Evolutionary conservation across 2,888 invertebrate genomes (phyloP), one percentile per base, ranked within the genome.

Genomic region (Drosophila macrospina): DNA sequence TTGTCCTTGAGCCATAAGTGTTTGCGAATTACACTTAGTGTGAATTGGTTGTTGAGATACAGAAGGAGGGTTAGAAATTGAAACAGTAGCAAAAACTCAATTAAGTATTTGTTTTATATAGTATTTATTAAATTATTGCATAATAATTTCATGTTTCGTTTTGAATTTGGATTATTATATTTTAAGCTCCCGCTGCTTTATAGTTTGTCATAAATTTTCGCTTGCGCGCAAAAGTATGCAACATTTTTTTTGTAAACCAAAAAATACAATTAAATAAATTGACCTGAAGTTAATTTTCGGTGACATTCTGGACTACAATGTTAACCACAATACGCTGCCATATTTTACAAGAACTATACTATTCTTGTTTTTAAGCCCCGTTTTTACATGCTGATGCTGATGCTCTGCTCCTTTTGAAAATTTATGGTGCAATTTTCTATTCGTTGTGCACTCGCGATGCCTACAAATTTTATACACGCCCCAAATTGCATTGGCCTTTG

Each of bases 341-440:
- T 60, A 66, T 64, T 68, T 76, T 32, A 62, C 47, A 61, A 56
- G 50, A 16, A 63, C 64, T 37, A 37, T n/a, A n/a, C n/a, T n/a
- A 60, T 55, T 6, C 36, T 28, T 55, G 57, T 34, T 60, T 74
- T 51, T 45, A 20, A n/a, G n/a, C n/a, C n/a, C 20, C 20, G 20
- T 48, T 26, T 60, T 56, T 56, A 62, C 45, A 28, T 28, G n/a
- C 44, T 59, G 16, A 13, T 6, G 15, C 6, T 32, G 16, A 13
- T 6, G 15, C 6, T 32, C 24, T 20, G 3, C 41, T 42, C 11
- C 34, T 48, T 50, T 44, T n/a, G 24, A 15, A 37, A 83, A 83
- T 84, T 74, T 83, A 77, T 81, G 74, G 52, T 74, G 78, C 84
- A 80, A 84, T 82, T 84, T 86, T 82, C 87, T 82, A 84, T 86